Evolutionary conservation across 2,888 invertebrate genomes (phyloP).

Genomic region (Trachelus iudaicus): DNA sequence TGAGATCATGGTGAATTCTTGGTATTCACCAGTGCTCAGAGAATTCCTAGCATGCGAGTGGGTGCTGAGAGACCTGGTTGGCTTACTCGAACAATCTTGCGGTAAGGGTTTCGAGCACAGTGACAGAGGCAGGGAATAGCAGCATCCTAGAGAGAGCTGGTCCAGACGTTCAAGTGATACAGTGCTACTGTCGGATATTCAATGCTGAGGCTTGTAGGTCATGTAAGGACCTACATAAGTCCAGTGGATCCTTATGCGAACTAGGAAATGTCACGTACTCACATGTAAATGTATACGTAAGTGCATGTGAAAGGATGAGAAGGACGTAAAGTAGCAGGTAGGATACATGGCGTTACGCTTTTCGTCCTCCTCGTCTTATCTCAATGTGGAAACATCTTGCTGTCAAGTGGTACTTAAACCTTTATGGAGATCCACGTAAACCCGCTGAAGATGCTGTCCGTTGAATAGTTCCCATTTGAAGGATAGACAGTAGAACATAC

Average conservation of each 20-base stretch:
- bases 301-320: neutral
- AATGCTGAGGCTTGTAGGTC: neutral
- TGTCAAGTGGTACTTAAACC: neutral
- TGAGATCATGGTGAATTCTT: neutral
- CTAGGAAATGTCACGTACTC: neutral
- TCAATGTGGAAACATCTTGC: neutral
- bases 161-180: neutral
- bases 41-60: neutral
- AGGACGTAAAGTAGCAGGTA: neutral
- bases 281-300: neutral
- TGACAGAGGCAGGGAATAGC: neutral
- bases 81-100: neutral
- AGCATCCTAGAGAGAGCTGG: neutral
- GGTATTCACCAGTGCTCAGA: neutral
- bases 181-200: neutral
- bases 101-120: neutral
- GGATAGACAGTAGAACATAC: neutral
- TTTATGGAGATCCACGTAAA: neutral
- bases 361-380: neutral
- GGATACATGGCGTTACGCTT: neutral
- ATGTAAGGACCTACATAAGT: neutral
- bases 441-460: neutral
- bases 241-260: neutral
- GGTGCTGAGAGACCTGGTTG: neutral
- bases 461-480: neutral